Evolutionary conservation across 2,888 invertebrate genomes (phyloP).

Genomic region (Melanostoma scalare): DNA sequence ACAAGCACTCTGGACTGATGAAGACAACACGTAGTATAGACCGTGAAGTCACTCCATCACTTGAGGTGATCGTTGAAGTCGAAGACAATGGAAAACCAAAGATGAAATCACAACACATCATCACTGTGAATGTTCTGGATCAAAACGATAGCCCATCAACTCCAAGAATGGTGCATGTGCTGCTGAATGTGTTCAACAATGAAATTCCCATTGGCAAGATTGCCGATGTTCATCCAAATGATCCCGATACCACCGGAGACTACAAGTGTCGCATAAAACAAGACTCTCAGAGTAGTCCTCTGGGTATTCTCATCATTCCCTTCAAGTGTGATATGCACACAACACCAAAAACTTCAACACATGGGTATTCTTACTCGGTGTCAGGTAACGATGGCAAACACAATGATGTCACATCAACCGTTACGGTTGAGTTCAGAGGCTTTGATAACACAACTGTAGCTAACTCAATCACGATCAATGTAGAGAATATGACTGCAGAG

Average conservation of each 20-base stretch:
- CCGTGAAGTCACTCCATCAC: constrained; percentile 89
- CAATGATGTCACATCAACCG: constrained; percentile 92
- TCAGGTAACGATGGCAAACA: constrained; percentile 95
- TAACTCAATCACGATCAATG: constrained; percentile 90
- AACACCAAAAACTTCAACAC: constrained; percentile 86
- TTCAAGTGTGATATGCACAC: constrained; percentile 91
- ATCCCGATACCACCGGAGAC: constrained; percentile 94
- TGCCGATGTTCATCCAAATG: constrained; percentile 95
- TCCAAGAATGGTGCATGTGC: constrained; percentile 90
- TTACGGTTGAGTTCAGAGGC: constrained; percentile 90
- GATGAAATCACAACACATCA: constrained; percentile 90
- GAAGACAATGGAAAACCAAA: constrained; percentile 93
- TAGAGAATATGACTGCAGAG: constrained; percentile 88
- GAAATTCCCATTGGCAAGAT: constrained; percentile 91
- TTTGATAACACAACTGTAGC: constrained; percentile 92
- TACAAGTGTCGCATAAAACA: constrained; percentile 92
- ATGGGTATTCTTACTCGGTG: constrained; percentile 90
- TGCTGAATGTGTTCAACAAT: constrained; percentile 90
- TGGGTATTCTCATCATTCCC: constrained; percentile 87
- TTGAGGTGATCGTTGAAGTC: constrained; percentile 91
- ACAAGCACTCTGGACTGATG: constrained; percentile 90
- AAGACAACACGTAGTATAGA: constrained; percentile 91
- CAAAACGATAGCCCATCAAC: constrained; percentile 95
- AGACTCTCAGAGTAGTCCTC: constrained; percentile 83
- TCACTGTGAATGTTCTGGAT: constrained; percentile 90